These are phyloP conservation scores for Xenopus laevis DNA, from an alignment of 2,113 vertebrate species.

Conservation along the genomic window DNA sequence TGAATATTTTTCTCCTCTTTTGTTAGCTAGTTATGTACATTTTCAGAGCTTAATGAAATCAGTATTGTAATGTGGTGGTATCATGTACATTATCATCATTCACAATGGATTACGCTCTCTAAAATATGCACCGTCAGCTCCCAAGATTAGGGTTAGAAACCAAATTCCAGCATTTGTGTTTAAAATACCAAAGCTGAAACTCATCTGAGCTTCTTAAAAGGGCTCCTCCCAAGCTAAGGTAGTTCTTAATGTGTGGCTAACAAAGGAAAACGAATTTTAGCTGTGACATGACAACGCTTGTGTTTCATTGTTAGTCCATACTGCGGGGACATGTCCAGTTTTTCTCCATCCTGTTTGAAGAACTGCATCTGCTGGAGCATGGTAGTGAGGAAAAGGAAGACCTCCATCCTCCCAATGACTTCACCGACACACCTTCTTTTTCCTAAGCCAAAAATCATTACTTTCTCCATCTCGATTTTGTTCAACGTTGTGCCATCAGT, in stretches of 20 bases:
- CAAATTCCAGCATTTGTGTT: background rate
- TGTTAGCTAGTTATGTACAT: background rate
- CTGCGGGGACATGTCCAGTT: conserved; percentile 76
- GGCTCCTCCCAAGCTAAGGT: background rate
- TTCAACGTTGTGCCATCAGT: conserved; percentile 56
- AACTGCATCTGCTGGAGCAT: conserved; percentile 81
- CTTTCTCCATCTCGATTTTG: conserved; percentile 70
- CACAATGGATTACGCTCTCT: background rate
- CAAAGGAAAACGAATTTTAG: conserved; percentile 45
- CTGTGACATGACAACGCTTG: conserved; percentile 70
- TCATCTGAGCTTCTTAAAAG: background rate
- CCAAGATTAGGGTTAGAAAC: background rate
- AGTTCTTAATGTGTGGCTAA: background rate
- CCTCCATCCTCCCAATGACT: conserved; percentile 75
- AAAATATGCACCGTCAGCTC: background rate
- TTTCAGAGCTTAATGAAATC: background rate
- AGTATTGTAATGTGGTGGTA: too few species aligned
- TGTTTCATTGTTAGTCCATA: conserved; percentile 88
- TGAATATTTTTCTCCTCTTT: background rate
- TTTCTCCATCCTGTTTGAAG: conserved; percentile 53
- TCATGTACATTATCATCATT: too few species aligned
- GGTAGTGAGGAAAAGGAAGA: conserved; percentile 85
- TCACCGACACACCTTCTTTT: conserved; percentile 85
- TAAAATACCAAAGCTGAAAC: background rate
- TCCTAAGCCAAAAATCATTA: conserved; percentile 80